Conservation (phyloP, 2,113 vertebrate species). For the Pygoscelis adeliae region DNA sequence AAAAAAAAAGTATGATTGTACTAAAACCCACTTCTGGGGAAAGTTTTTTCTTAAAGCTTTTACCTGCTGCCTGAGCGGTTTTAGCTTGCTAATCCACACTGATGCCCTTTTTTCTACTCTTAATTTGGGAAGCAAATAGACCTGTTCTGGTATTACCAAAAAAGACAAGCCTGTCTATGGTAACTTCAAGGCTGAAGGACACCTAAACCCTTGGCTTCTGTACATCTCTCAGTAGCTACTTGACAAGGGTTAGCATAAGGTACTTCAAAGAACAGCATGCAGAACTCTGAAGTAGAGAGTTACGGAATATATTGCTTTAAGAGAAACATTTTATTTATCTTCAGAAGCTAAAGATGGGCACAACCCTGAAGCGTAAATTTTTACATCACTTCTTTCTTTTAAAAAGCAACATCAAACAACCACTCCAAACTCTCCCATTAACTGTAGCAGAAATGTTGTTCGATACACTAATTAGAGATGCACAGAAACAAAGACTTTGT, state of each 20-base stretch:
- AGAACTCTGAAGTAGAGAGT: neutral
- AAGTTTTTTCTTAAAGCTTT: neutral
- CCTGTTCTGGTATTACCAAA: neutral
- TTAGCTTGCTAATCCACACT: neutral
- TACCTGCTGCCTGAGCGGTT: neutral
- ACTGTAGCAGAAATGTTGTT: neutral
- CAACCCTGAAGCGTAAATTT: neutral
- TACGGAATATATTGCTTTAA: neutral
- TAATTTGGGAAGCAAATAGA: neutral
- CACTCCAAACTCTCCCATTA: neutral
- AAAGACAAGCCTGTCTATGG: neutral
- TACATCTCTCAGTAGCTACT: neutral
- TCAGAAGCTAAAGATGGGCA: neutral
- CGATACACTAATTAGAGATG: neutral
- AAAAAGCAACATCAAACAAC: neutral
- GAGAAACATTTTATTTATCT: neutral
- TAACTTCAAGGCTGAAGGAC: neutral
- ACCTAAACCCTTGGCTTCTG: neutral
- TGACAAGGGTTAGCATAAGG: neutral
- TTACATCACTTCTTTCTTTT: neutral
- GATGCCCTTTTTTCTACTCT: neutral
- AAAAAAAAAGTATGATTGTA: neutral
- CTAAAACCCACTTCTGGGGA: neutral
- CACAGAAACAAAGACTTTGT: neutral
- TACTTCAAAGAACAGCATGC: neutral